These are phyloP conservation scores for Tridacna crocea DNA, from an alignment of 2,888 invertebrate species.

Conservation along the genomic window DNA sequence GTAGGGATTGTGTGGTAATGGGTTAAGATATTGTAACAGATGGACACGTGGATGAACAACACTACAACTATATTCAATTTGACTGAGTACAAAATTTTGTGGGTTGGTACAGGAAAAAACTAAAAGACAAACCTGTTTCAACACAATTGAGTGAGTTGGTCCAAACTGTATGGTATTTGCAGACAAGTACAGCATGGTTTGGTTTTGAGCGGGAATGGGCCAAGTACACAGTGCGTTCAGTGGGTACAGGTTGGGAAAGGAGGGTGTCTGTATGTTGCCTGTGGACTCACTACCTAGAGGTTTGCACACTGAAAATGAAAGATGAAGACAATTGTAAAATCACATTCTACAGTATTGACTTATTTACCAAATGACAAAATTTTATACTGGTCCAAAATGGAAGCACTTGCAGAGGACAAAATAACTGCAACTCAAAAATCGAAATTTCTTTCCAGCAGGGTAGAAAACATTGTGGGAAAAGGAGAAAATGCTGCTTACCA, in stretches of 20 bases:
- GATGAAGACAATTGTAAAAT: neutral
- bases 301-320: constrained; percentile 13
- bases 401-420: too few species aligned
- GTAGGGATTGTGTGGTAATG: too few species aligned
- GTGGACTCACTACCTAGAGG: neutral
- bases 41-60: neutral
- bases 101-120: too few species aligned
- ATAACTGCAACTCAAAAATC: too few species aligned
- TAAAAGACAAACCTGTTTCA: constrained; percentile 28
- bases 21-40: neutral
- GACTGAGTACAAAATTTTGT: neutral
- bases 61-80: too few species aligned
- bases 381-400: too few species aligned
- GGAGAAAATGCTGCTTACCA: too few species aligned
- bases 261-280: constrained; percentile 84
- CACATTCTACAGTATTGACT: too few species aligned
- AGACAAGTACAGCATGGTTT: constrained; percentile 44
- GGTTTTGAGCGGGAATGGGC: constrained; percentile 83
- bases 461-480: too few species aligned
- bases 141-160: constrained; percentile 23
- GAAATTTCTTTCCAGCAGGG: too few species aligned
- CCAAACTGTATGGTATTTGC: constrained; percentile 43
- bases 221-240: constrained; percentile 89
- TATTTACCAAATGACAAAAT: neutral
- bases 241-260: constrained; percentile 88